A percentile compares a stretch with the other conserved stretches of the same genome.
Evolutionary conservation across 53 echinoderm and acorn worm genomes (phyloP).

Genomic region (Stichopus horrens): DNA sequence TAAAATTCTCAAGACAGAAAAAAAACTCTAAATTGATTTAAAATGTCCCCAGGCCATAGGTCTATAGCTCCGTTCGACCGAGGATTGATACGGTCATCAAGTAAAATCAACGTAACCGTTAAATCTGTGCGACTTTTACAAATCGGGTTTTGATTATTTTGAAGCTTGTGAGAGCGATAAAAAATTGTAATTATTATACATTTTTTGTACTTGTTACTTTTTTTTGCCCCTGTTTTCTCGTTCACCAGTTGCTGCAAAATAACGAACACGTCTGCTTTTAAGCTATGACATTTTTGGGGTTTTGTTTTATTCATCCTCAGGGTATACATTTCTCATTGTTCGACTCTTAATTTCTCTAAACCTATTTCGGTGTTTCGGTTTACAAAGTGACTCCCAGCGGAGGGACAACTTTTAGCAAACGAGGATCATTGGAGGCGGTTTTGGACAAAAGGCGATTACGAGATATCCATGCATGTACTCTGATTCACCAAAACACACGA

Average conservation of each 20-base stretch:
- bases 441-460: neutral
- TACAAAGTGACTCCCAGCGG: conserved; percentile 7
- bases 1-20: neutral
- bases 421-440: neutral
- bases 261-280: neutral
- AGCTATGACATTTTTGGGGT: neutral
- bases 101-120: neutral
- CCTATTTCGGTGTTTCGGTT: conserved; percentile 37
- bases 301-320: conserved; percentile 28
- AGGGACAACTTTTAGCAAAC: neutral
- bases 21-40: neutral
- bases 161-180: neutral
- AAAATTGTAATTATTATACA: neutral
- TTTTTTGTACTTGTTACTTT: neutral
- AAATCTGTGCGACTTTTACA: neutral
- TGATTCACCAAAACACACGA: neutral
- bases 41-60: neutral
- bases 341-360: conserved; percentile 10
- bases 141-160: conserved; percentile 5
- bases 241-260: conserved; percentile 15
- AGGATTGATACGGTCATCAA: neutral
- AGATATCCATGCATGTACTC: neutral
- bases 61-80: neutral
- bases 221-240: neutral
- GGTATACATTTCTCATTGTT: conserved; percentile 16